Base-by-base conservation (phyloP, 2,888 invertebrate species). In the Helicoverpa assulta region DNA sequence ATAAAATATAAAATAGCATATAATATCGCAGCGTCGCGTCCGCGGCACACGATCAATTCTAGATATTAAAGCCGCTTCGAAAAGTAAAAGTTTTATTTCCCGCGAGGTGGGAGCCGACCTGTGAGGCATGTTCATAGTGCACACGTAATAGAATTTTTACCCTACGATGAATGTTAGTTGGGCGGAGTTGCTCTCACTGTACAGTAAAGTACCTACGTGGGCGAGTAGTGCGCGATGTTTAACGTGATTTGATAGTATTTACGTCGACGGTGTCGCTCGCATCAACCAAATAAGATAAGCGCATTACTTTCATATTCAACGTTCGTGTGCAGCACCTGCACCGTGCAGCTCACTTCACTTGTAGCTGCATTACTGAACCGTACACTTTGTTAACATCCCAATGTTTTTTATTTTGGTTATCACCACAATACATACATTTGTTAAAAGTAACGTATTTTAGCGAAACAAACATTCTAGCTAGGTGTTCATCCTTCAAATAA, bases 51-150 rank as follows among this genome's bases (percentile, higher is more conserved):
- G 86, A 90, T 91, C 89, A 87, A 89, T 90, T 86, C 78, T 83
- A 86, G 85, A 88, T 90, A 90, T 90, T 88, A 91, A 89, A 76
- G 70, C 74, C 81, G 82, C 81, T 87, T 86, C 82, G 83, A 89
- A 88, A 88, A 86, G 87, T 90, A 89, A 91, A 91, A 90, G 84
- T 91, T 92, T 90, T 91, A 91, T 91, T 91, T 91, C 89, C 90
- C 91, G 75, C 65, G 89, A 85, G 90, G 76, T 73, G 74, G 29
- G 19, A 51, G 65, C 64, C 56, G 63, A 72, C 69, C 66, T 58
- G 16, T 59, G 64, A 57, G 56, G 55, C 60, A 75, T 62, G 68
- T 69, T 61, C 63, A 60, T 56, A 63, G 64, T 54, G 78, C 70
- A 63, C 70, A 70, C 67, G 68, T 83, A 89, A 91, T 88, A 86